Percentiles rank a stretch among this genome's conserved stretches.
phyloP scores from a whole-genome alignment of 2,888 invertebrate genomes.

The Halictus quadricinctus region DNA sequence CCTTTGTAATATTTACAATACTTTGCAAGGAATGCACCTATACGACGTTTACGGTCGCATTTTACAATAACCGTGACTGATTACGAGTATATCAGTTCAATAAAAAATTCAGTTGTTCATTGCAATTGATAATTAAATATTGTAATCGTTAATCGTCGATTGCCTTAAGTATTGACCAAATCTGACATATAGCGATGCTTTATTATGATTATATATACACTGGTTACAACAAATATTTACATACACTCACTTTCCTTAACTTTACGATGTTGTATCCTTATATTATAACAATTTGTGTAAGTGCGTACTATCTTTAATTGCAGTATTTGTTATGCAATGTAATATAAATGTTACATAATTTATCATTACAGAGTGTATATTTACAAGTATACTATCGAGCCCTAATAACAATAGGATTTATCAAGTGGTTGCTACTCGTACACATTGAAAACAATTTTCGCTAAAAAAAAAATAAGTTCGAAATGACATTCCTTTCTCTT shows the following conservation, averaged over 20 bases:
- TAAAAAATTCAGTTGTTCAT: neutral
- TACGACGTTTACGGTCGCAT: neutral
- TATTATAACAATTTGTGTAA: constrained; percentile 3
- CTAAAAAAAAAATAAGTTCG: constrained; percentile 17
- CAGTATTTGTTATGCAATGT: neutral
- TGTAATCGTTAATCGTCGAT: neutral
- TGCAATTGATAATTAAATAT: neutral
- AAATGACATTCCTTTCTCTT: constrained; percentile 66
- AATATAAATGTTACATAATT: constrained; percentile 1
- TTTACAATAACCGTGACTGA: neutral
- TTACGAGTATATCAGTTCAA: neutral
- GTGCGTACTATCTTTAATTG: neutral
- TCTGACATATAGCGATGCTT: neutral
- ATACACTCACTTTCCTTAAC: constrained; percentile 7
- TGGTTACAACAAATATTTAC: constrained; percentile 11
- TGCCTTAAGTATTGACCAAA: neutral
- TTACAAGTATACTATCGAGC: neutral
- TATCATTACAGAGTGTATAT: neutral
- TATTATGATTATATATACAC: neutral
- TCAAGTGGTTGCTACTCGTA: neutral
- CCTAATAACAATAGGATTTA: constrained; percentile 9
- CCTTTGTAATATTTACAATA: neutral
- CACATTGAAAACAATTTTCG: neutral
- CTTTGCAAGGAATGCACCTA: neutral
- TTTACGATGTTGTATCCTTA: neutral